Evolutionary conservation across 2,113 vertebrate species (phyloP).

Genomic region (Burhinus bistriatus): DNA sequence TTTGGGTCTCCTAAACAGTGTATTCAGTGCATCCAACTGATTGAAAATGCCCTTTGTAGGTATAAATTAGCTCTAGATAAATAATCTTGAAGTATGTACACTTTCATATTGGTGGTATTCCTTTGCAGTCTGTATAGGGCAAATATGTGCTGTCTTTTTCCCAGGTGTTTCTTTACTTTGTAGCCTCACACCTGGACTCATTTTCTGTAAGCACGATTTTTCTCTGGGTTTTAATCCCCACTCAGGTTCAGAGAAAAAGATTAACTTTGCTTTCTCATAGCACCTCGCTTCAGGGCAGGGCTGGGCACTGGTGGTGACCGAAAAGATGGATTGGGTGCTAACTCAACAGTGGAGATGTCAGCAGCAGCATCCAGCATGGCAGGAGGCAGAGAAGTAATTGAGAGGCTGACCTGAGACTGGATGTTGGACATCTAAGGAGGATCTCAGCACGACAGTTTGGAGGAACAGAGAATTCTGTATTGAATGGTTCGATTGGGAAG

Average conservation of each 20-base stretch:
- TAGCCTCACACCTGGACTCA: neutral
- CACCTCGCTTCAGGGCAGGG: neutral
- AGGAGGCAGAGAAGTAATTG: neutral
- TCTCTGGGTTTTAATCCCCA: neutral
- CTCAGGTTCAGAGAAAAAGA: neutral
- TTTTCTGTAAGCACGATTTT: neutral
- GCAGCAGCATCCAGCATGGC: neutral
- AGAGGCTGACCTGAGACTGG: neutral
- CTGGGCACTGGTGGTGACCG: neutral
- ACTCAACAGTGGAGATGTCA: accelerated
- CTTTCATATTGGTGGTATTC: neutral
- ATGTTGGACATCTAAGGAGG: neutral
- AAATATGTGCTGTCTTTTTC: neutral
- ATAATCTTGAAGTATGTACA: neutral
- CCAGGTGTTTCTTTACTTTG: neutral
- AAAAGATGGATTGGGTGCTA: neutral
- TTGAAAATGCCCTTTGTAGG: neutral
- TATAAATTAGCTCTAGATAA: neutral
- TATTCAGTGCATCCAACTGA: neutral
- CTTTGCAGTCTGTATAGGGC: neutral
- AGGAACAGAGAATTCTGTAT: neutral
- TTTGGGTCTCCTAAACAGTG: neutral
- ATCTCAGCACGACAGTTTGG: neutral
- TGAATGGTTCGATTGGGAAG: neutral
- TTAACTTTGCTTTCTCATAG: neutral